These are phyloP conservation scores for Sogatella furcifera DNA, from an alignment of 1,140 invertebrate species.

Conservation along the genomic window DNA sequence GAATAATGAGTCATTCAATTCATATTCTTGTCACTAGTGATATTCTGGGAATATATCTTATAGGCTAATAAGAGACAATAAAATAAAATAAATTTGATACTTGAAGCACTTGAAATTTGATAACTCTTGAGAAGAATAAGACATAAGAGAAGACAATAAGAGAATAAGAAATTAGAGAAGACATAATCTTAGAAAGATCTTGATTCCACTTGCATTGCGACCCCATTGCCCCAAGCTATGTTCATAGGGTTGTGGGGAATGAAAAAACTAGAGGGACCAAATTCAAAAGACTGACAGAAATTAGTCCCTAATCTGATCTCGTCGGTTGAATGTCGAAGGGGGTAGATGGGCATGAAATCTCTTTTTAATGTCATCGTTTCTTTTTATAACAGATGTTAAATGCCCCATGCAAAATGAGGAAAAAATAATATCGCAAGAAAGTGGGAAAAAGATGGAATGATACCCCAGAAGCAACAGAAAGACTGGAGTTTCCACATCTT, in stretches of 20 bases:
- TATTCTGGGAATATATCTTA: too few relatives aligned
- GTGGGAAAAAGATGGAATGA: conserved; percentile 7
- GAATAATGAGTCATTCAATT: too few relatives aligned
- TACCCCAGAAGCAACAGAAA: conserved; percentile 6
- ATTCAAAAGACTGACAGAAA: conserved; percentile 4
- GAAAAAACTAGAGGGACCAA: conserved; percentile 1
- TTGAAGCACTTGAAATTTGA: too few relatives aligned
- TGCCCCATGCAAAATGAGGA: conserved; percentile 17
- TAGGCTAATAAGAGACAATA: too few relatives aligned
- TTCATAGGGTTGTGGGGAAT: background rate
- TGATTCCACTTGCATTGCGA: conserved; percentile 1
- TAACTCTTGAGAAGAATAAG: too few relatives aligned
- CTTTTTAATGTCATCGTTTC: conserved; percentile 23
- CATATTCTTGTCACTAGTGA: too few relatives aligned
- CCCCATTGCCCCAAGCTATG: background rate
- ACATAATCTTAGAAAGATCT: background rate
- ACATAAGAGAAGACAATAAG: too few relatives aligned
- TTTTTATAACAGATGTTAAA: conserved; percentile 19
- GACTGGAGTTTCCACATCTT: conserved; percentile 6
- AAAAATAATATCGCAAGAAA: background rate
- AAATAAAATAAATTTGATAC: too few relatives aligned
- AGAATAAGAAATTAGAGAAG: too few relatives aligned
- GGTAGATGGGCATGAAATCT: conserved; percentile 16
- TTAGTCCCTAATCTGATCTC: conserved; percentile 11
- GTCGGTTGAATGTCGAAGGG: background rate